phyloP scores from a whole-genome alignment of 37 sponge, comb jelly and placozoan species.

The Mnemiopsis leidyi region DNA sequence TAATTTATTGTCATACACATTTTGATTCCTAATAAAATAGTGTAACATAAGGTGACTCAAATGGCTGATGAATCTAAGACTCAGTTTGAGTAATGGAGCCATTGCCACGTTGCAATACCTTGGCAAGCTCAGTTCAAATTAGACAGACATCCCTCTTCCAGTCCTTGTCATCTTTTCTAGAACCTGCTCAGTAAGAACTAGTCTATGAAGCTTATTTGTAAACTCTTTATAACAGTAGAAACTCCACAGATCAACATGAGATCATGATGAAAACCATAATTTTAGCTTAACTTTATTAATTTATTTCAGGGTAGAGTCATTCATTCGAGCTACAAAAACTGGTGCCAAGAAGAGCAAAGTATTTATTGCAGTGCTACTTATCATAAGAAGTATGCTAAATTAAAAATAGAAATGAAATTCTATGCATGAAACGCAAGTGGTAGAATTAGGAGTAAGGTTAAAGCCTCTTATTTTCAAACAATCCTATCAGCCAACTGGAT shows the following conservation, averaged over 20 bases:
- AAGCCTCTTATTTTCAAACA: too few relatives aligned
- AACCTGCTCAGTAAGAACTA: slow-evolving; percentile 10
- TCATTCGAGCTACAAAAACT: slow-evolving; percentile 22
- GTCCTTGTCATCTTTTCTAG: not conserved
- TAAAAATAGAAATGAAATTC: too few relatives aligned
- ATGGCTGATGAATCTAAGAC: too few relatives aligned
- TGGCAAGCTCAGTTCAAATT: slow-evolving; percentile 18
- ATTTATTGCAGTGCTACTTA: slow-evolving; percentile 27
- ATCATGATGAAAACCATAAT: not conserved
- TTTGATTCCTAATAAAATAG: too few relatives aligned
- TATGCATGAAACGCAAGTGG: too few relatives aligned
- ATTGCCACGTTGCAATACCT: slow-evolving; percentile 2
- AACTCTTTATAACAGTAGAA: not conserved
- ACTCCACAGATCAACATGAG: too few relatives aligned
- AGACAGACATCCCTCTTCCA: slow-evolving; percentile 15
- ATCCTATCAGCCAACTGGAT: too few relatives aligned
- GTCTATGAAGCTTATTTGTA: not conserved
- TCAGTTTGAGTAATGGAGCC: too few relatives aligned
- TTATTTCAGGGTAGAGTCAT: slow-evolving; percentile 48
- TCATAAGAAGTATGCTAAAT: slow-evolving; percentile 27
- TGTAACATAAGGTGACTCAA: too few relatives aligned
- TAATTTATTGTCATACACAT: too few relatives aligned
- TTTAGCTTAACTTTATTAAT: not conserved
- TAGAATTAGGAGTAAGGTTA: too few relatives aligned
- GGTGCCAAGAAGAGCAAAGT: slow-evolving; percentile 7